Evolutionary conservation across 2,888 invertebrate species (phyloP).

Genomic region (Xanthia icteritia): DNA sequence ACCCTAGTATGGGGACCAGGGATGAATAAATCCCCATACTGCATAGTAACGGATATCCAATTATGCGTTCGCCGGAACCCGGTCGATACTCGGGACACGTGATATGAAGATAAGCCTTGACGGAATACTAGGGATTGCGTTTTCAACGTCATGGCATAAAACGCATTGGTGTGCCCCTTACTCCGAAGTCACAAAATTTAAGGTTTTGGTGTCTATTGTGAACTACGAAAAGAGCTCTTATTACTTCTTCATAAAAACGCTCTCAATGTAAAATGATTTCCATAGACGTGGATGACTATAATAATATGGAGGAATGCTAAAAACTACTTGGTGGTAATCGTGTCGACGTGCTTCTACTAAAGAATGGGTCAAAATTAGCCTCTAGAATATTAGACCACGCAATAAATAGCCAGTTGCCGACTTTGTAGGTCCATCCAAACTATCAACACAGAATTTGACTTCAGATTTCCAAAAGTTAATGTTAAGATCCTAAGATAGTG

Average conservation of each 20-base stretch:
- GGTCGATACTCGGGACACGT: slow-evolving; percentile 37
- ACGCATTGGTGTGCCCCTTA: not conserved
- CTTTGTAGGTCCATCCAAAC: not conserved
- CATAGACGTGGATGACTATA: not conserved
- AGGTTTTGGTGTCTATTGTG: not conserved
- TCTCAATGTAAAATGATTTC: too few relatives aligned
- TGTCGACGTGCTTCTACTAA: not conserved
- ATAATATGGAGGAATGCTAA: not conserved
- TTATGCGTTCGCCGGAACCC: slow-evolving; percentile 41
- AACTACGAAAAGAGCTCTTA: not conserved
- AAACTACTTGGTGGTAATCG: not conserved
- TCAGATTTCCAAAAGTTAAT: too few relatives aligned
- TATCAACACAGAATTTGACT: too few relatives aligned
- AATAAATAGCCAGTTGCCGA: not conserved
- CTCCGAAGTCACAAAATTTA: not conserved
- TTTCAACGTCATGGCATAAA: not conserved
- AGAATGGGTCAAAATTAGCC: not conserved
- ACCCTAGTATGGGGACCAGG: not conserved
- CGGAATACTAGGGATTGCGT: not conserved
- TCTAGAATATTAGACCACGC: not conserved
- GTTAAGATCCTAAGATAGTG: not conserved
- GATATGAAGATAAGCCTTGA: slow-evolving; percentile 5
- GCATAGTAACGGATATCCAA: slow-evolving; percentile 21
- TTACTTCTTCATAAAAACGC: not conserved
- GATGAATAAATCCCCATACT: slow-evolving; percentile 10